Evolutionary conservation across 1,140 invertebrate genomes (phyloP), one percentile per base, ranked within the genome.

Genomic region (Hycleus phaleratus): DNA sequence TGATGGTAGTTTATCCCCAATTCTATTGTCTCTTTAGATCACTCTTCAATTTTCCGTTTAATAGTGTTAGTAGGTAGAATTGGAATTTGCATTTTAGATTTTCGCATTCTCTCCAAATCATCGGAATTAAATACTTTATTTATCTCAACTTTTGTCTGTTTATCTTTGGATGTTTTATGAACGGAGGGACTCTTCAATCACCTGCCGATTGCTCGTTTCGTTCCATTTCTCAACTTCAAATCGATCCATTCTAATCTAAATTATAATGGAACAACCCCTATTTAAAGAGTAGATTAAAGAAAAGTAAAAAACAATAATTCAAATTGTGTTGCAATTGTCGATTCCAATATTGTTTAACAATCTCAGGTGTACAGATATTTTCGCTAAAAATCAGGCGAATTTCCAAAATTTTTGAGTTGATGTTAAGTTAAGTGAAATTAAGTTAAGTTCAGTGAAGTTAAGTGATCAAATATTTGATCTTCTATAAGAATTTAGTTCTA

Each of bases 41-140:
- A 49, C 12, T 12, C 8, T 49, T 18, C 12, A 49, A 38, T 52
- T 52, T 40, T 52, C 50, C 38, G 42, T 18, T 54, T n/a, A 45
- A 43, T 64, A 55, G 54, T 59, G 53, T 62, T 56, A 49, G 56
- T 62, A 53, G 49, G 49, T 44, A 26, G 54, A 68, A 67, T 70
- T 63, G 65, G 56, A 68, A 72, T 72, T 72, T 72, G 70, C 70
- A 72, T 71, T 72, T 71, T 67, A 72, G 69, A 72, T 72, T 70
- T 7, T 4, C 65, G 44, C 51, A 48, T 46, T 56, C 45, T 56
- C 42, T 43, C 59, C 63, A 54, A 60, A 51, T 55, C 65, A 68
- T 68, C 49, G 59, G 70, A 69, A 71, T 72, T 68, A 71, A 70
- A 68, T 59, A 66, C 64, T 68, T 70, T 68, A 70, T 70, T 68